phyloP scores from a whole-genome alignment of 2,113 vertebrate genomes.

The Phalacrocorax pelagicus region DNA sequence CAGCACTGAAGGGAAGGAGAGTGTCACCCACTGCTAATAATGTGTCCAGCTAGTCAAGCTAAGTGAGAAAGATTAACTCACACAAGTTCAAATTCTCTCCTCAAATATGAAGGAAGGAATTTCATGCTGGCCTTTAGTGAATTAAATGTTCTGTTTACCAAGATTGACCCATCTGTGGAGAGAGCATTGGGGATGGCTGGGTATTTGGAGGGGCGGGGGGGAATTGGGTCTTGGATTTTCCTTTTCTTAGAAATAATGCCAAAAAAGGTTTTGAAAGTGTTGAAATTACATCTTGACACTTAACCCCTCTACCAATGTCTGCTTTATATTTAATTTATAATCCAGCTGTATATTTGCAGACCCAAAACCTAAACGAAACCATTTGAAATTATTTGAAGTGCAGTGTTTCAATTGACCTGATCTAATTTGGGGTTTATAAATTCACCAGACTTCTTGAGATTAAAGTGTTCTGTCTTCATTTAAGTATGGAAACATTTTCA shows the following conservation, averaged over 20 bases:
- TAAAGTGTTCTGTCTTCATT: slow-evolving; percentile 52
- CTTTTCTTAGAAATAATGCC: not conserved
- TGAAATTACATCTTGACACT: slow-evolving; percentile 50
- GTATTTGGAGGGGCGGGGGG: not conserved
- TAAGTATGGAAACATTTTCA: slow-evolving; percentile 61
- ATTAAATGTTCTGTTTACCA: not conserved
- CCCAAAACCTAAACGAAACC: slow-evolving; percentile 28
- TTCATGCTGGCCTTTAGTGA: not conserved
- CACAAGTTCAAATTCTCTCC: not conserved
- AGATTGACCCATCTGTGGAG: not conserved
- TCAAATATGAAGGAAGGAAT: not conserved
- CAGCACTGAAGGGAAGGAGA: not conserved
- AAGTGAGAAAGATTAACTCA: not conserved
- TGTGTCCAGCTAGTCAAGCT: not conserved
- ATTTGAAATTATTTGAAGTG: slow-evolving; percentile 39
- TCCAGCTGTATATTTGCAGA: slow-evolving; percentile 12
- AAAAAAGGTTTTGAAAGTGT: slow-evolving; percentile 3
- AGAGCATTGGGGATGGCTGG: not conserved
- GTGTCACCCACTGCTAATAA: not conserved
- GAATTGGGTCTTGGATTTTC: not conserved
- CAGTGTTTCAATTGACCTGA: slow-evolving; percentile 58
- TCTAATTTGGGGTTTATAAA: slow-evolving; percentile 62
- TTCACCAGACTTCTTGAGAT: slow-evolving; percentile 46
- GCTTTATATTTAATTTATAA: slow-evolving; percentile 42
- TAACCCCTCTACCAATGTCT: slow-evolving; percentile 10